phyloP scores from a whole-genome alignment of 2,888 invertebrate species.

The Drosophila gaucha region DNA sequence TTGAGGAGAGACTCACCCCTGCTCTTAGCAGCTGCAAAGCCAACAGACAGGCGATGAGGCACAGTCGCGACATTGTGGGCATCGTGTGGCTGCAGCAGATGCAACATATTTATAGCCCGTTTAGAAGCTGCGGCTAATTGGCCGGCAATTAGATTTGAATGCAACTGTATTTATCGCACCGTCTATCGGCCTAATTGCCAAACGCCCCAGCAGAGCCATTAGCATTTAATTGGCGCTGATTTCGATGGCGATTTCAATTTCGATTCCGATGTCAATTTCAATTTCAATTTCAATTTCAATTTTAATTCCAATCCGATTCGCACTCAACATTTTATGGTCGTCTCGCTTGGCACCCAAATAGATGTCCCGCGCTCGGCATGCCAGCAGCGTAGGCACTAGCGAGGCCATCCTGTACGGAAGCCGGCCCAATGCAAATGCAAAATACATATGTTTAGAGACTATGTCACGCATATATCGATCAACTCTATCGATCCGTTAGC shows the following conservation, averaged over 20 bases:
- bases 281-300: not conserved
- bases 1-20: slow-evolving; percentile 8
- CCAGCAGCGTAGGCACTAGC: slow-evolving; percentile 39
- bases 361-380: slow-evolving; percentile 45
- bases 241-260: slow-evolving; percentile 3
- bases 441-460: slow-evolving; percentile 1
- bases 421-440: slow-evolving; percentile 34
- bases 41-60: not conserved
- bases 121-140: slow-evolving; percentile 30
- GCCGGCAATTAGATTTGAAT: slow-evolving; percentile 33
- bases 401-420: slow-evolving; percentile 52
- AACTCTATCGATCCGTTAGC: slow-evolving; percentile 25
- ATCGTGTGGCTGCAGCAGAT: slow-evolving; percentile 1
- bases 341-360: slow-evolving; percentile 38
- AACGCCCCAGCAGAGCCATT: slow-evolving; percentile 7
- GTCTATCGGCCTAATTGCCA: slow-evolving; percentile 41
- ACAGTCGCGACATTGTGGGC: slow-evolving; percentile 20
- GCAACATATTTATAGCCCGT: slow-evolving; percentile 21
- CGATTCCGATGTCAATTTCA: slow-evolving; percentile 6
- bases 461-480: slow-evolving; percentile 9
- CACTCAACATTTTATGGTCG: slow-evolving; percentile 3
- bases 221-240: slow-evolving; percentile 25
- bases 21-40: slow-evolving; percentile 13
- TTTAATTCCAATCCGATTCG: not conserved
- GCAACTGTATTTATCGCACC: slow-evolving; percentile 12